Evolutionary conservation across 2,888 invertebrate species (phyloP).

Genomic region (Oxycera nigricornis): DNA sequence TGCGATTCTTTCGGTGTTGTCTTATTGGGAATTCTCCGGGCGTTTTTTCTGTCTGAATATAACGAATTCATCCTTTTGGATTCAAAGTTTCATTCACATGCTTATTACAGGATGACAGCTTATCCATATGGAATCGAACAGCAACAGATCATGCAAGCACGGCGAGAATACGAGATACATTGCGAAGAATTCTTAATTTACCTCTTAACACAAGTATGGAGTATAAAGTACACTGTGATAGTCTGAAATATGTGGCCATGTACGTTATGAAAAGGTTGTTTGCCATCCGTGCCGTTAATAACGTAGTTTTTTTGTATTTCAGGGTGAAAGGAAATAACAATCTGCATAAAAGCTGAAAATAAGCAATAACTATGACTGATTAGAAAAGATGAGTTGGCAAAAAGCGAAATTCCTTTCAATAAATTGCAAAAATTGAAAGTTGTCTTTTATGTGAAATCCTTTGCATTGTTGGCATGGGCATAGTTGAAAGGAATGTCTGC

Average conservation of each 20-base stretch:
- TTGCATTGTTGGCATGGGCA: no score
- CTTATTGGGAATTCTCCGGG: background rate
- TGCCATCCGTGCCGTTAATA: background rate
- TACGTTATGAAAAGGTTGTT: constrained; percentile 50
- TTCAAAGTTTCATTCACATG: constrained; percentile 23
- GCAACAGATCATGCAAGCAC: constrained; percentile 89
- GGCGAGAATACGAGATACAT: constrained; percentile 90
- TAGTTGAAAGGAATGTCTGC: no score
- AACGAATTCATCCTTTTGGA: background rate
- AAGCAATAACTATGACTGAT: constrained; percentile 54
- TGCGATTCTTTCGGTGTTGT: background rate
- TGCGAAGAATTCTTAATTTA: constrained; percentile 93
- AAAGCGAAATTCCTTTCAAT: constrained; percentile 36
- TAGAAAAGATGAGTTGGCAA: constrained; percentile 39
- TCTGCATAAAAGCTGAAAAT: constrained; percentile 61
- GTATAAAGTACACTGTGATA: constrained; percentile 86
- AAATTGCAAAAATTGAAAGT: constrained; percentile 33
- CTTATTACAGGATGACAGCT: constrained; percentile 82
- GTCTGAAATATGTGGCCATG: constrained; percentile 74
- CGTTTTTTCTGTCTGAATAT: background rate
- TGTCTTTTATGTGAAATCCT: no score
- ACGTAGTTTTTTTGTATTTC: constrained; percentile 48
- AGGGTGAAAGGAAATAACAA: constrained; percentile 58
- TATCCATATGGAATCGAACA: constrained; percentile 97
- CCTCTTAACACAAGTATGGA: constrained; percentile 92